A percentile compares a stretch with the other conserved stretches of the same genome.
Evolutionary conservation across 2,113 vertebrate genomes (phyloP).

Genomic region (Lophius piscatorius): DNA sequence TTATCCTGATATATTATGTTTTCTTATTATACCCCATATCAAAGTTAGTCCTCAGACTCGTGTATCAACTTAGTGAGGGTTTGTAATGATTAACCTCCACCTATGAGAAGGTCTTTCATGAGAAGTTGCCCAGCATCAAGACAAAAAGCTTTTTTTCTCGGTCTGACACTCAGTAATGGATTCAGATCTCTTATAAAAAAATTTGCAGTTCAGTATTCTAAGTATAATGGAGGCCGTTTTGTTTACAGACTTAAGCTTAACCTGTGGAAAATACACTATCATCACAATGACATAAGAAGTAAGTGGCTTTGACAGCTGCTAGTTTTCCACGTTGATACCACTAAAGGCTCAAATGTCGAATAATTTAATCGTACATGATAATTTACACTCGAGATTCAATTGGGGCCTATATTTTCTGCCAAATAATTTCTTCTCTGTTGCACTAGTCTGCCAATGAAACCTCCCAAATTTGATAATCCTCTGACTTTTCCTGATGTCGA

Average conservation of each 20-base stretch:
- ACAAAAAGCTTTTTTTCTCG: background rate
- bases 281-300: background rate
- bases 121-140: too few species aligned
- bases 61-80: constrained; percentile 18
- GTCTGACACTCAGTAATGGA: background rate
- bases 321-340: too few species aligned
- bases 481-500: too few species aligned
- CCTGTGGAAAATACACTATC: background rate
- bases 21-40: constrained; percentile 39
- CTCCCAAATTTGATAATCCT: too few species aligned
- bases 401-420: too few species aligned
- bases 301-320: background rate
- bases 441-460: background rate
- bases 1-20: constrained; percentile 29
- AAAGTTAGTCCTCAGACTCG: constrained; percentile 20
- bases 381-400: too few species aligned
- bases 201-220: too few species aligned
- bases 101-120: constrained; percentile 6
- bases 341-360: background rate
- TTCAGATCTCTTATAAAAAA: too few species aligned
- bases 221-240: too few species aligned
- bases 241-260: background rate
- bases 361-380: too few species aligned
- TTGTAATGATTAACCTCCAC: constrained; percentile 25
- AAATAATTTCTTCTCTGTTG: too few species aligned